Conservation (phyloP, 2,888 invertebrate species). For the Pocota personata region DNA sequence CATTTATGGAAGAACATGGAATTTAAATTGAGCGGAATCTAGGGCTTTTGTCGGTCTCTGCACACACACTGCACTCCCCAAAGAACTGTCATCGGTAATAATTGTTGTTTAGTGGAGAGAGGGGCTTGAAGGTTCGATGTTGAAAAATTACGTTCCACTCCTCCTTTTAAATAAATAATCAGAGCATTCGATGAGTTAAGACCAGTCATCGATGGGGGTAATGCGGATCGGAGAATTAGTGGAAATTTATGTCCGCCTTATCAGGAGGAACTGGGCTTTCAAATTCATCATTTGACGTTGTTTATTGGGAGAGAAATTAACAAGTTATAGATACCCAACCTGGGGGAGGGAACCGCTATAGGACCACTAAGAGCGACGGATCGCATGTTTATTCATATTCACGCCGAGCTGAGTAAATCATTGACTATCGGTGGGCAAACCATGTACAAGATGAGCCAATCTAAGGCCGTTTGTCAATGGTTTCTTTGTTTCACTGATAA, state of each 20-base stretch:
- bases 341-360: not conserved
- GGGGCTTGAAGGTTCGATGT: not conserved
- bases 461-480: conserved; percentile 45
- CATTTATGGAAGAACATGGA: conserved; percentile 48
- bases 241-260: conserved; percentile 54
- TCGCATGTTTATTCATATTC: conserved; percentile 59
- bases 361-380: not conserved
- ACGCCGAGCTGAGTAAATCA: conserved; percentile 12
- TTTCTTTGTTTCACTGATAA: conserved; percentile 28
- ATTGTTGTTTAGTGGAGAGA: not conserved
- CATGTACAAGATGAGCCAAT: conserved; percentile 44
- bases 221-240: conserved; percentile 33
- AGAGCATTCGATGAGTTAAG: conserved; percentile 20
- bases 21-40: conserved; percentile 42
- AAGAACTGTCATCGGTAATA: conserved; percentile 13
- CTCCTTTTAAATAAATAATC: conserved; percentile 44
- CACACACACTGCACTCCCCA: not conserved
- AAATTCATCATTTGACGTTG: conserved; percentile 41
- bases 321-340: not conserved
- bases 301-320: conserved; percentile 31
- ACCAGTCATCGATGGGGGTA: conserved; percentile 6
- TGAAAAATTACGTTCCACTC: conserved; percentile 52
- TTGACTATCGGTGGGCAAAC: conserved; percentile 35
- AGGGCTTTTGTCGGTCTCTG: conserved; percentile 38
- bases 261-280: conserved; percentile 45